These are phyloP conservation scores for Trichonephila clavipes DNA, from an alignment of 1,140 invertebrate species.

Conservation along the genomic window DNA sequence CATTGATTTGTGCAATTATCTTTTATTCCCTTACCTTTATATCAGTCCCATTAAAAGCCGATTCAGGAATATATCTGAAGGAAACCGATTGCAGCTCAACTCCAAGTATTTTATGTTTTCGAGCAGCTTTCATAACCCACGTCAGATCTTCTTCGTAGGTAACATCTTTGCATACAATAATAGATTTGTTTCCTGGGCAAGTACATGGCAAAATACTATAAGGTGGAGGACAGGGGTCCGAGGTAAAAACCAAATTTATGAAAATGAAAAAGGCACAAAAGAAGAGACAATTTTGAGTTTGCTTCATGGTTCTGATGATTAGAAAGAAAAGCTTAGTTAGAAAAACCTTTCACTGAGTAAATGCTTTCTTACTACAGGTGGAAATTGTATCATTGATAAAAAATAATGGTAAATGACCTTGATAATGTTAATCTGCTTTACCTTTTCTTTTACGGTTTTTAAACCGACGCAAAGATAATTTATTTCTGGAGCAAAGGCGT, in stretches of 20 bases:
- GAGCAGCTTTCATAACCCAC: not conserved
- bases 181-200: not conserved
- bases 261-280: not conserved
- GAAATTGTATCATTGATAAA: not conserved
- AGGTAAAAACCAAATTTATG: no score
- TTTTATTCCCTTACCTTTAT: not conserved
- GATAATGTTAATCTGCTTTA: slow-evolving; percentile 10
- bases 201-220: not conserved
- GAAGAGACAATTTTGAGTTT: not conserved
- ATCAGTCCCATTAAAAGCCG: not conserved
- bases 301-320: not conserved
- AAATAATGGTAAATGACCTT: not conserved
- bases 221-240: not conserved
- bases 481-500: no score
- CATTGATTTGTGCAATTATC: no score
- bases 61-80: not conserved
- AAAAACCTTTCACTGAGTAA: not conserved
- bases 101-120: not conserved
- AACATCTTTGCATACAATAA: not conserved
- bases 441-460: not conserved
- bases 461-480: no score
- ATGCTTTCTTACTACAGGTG: not conserved
- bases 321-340: not conserved
- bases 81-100: not conserved
- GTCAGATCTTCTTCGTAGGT: not conserved